Percentiles rank a stretch among this genome's conserved stretches.
phyloP scores from a whole-genome alignment of 2,888 invertebrate species.

The Lysandra bellargus region DNA sequence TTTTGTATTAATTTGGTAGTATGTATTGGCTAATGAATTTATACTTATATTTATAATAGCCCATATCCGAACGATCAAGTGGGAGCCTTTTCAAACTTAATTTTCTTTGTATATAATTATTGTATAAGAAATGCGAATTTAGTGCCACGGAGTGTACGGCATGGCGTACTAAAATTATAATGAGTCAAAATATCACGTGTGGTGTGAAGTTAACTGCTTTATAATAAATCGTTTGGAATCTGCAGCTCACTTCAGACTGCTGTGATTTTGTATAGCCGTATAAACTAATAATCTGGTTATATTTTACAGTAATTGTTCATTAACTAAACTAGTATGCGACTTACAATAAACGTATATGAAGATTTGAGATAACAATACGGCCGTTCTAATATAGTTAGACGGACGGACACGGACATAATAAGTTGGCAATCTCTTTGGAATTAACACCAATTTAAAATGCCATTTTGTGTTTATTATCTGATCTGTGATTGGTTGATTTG shows the following conservation, averaged over 20 bases:
- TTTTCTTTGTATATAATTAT: slow-evolving; percentile 16
- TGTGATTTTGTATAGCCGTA: background rate
- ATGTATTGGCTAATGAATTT: background rate
- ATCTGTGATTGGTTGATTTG: background rate
- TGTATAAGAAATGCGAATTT: background rate
- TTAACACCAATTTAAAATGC: too few relatives aligned
- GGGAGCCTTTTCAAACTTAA: background rate
- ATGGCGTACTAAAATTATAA: background rate
- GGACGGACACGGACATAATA: background rate
- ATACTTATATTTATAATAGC: background rate
- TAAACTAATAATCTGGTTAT: background rate
- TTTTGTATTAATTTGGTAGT: background rate
- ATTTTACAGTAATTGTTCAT: background rate
- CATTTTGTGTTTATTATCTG: background rate
- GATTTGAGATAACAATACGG: background rate
- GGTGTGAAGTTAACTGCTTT: slow-evolving; percentile 1
- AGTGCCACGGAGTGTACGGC: background rate
- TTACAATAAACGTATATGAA: background rate
- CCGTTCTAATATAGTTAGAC: background rate
- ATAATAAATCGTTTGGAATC: background rate
- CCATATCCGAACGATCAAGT: slow-evolving; percentile 23
- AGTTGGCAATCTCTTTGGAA: too few relatives aligned
- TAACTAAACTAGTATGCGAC: background rate
- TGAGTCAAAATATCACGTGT: background rate
- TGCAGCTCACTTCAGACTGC: background rate